Evolutionary conservation across 2,888 invertebrate species (phyloP), one percentile per base, ranked within the genome.

Genomic region (Lysandra bellargus): DNA sequence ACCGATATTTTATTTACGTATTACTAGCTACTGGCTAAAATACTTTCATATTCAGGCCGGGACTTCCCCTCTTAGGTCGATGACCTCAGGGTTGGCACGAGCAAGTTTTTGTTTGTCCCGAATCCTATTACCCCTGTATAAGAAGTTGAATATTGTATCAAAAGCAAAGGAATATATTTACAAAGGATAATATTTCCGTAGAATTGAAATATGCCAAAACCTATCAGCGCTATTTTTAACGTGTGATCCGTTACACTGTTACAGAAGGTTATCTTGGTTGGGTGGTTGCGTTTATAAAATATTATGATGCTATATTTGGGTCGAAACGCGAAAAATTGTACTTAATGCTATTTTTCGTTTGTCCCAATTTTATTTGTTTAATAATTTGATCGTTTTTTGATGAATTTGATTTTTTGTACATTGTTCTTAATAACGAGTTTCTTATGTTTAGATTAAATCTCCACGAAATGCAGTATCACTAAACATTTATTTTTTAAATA

Each of bases 21-120:
- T 57, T 33, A 57, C 57, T 17, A 17, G 57, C 57, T 30, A 76
- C 33, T 57, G 53, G 76, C 57, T 30, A 76, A 76, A 76, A 76
- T 57, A 76, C 76, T 76, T 53, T 76, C 57, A 33, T 76, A 76
- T 76, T 76, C 57, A 30, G 57, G 17, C 30, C 33, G 76, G 53
- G 75, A 53, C 76, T 53, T 76, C 76, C 76, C 76, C 76, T 76
- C 30, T 23, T 53, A 37, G 76, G 57, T 76, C 76, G 57, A 57
- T 37, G 57, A 23, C 53, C 76, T 76, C 49, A 76, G 76, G 76
- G 76, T 57, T 76, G 76, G n/a, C 76, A 53, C n/a, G n/a, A 9
- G 23, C 40, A 9, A 9, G 23, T 44, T 23, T 23, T 74, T 44
- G 74, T 44, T 74, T 44, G 74, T 44, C 23, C 40, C 9, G 44